phyloP scores from a whole-genome alignment of 2,113 vertebrate species.

The Puffinus mauretanicus region DNA sequence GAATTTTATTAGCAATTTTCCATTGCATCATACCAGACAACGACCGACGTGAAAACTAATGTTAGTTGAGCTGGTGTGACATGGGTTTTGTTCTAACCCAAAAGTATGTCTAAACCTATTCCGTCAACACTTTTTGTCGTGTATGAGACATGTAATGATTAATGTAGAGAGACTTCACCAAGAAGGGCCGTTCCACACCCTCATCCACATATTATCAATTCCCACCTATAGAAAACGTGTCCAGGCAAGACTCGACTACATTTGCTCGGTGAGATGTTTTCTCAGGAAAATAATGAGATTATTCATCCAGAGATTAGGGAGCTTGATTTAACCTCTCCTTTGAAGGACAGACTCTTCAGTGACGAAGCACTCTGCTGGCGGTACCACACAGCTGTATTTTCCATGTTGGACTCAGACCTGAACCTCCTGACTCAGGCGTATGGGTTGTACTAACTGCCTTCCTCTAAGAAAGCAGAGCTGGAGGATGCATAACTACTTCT shows the following conservation, averaged over 20 bases:
- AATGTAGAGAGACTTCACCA: background rate
- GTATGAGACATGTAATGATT: constrained; percentile 11
- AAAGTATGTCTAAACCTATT: constrained; percentile 3
- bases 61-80: background rate
- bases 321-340: constrained; percentile 9
- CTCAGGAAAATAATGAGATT: constrained; percentile 45
- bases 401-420: background rate
- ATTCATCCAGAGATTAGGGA: constrained; percentile 36
- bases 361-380: background rate
- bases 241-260: background rate
- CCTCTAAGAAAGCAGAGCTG: background rate
- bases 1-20: background rate
- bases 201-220: background rate
- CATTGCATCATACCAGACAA: constrained; percentile 38
- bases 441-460: background rate
- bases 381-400: background rate
- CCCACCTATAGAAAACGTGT: constrained; percentile 17
- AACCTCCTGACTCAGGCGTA: background rate
- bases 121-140: background rate
- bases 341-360: background rate
- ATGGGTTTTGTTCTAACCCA: background rate
- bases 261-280: constrained; percentile 12
- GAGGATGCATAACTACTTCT: background rate
- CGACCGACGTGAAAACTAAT: background rate
- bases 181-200: background rate